Evolutionary conservation across 2,888 invertebrate genomes (phyloP).

Genomic region (Agrochola circellaris): DNA sequence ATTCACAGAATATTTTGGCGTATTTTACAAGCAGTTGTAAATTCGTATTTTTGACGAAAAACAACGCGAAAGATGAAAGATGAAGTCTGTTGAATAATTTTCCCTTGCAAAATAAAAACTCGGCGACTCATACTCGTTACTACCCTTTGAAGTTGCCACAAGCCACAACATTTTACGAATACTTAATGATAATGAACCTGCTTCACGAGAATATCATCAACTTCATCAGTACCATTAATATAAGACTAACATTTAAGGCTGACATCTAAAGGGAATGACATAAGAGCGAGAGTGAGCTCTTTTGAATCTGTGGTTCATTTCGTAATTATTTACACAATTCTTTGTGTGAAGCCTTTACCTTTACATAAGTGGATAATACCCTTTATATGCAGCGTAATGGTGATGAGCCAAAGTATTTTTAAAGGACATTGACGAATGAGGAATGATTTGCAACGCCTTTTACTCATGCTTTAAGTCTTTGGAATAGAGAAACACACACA

Average conservation of each 20-base stretch:
- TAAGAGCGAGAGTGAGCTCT: constrained; percentile 57
- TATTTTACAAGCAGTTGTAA: constrained; percentile 2
- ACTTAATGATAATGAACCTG: constrained; percentile 41
- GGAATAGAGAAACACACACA: neutral
- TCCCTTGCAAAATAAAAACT: constrained; percentile 9
- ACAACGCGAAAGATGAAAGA: neutral
- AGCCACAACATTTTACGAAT: constrained; percentile 17
- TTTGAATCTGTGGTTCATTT: constrained; percentile 56
- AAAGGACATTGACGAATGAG: constrained; percentile 16
- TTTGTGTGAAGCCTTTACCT: constrained; percentile 40
- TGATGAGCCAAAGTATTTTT: constrained; percentile 16
- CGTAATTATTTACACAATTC: constrained; percentile 56
- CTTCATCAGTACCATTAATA: constrained; percentile 44
- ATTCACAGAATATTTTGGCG: neutral
- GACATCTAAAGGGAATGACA: constrained; percentile 58
- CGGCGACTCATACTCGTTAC: constrained; percentile 3
- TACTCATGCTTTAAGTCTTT: neutral
- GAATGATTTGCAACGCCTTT: constrained; percentile 10
- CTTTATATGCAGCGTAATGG: constrained; percentile 17
- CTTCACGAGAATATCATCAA: constrained; percentile 48
- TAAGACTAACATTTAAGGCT: constrained; percentile 29
- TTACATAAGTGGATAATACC: constrained; percentile 39
- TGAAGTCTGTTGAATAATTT: constrained; percentile 7
- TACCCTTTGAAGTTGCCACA: constrained; percentile 37
- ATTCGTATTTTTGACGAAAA: neutral